Evolutionary conservation across 2,888 invertebrate species (phyloP), one percentile per base, ranked within the genome.

Genomic region (Cetonia aurata): DNA sequence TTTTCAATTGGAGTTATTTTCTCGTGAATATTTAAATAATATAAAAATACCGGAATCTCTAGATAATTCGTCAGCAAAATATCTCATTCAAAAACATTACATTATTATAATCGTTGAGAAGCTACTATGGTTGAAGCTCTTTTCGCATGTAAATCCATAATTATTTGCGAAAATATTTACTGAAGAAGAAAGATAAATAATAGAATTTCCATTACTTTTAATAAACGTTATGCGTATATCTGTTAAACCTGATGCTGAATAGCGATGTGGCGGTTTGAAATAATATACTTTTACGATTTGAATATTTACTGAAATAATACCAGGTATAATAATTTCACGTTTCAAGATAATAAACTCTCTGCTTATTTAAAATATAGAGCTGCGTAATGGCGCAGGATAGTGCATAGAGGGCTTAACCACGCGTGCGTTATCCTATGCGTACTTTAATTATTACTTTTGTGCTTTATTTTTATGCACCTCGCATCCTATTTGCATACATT

Each of bases 401-500:
- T 15, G 9, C 15, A 15, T 15, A 17, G 19, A 50, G 25, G 25
- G 4, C 25, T 15, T 50, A 48, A 48, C 13, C n/a, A 25, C 15
- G 19, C 13, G 6, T 48, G 48, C 48, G 48, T 56, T 57, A 6
- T 33, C 57, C 19, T 41, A 42, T 56, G 42, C 19, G 42, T 41
- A 41, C 57, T 57, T 57, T 57, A 44, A 57, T 57, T 57, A 57
- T 57, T 57, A 37, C 6, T 57, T 57, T 42, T 9, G 31, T 6
- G 42, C 12, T 57, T 57, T 42, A 57, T 57, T 57, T 42, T 42
- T 57, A 42, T 44, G 57, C 15, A 15, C 57, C 15, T 57, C 19
- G 57, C 19, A 57, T 57, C 42, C 57, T 44, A 57, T 57, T 57
- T 57, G 42, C 57, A 57, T 57, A 42, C 15, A 57, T 57, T 57